phyloP scores from a whole-genome alignment of 1,140 invertebrate species.

The Magallana ariakensis region DNA sequence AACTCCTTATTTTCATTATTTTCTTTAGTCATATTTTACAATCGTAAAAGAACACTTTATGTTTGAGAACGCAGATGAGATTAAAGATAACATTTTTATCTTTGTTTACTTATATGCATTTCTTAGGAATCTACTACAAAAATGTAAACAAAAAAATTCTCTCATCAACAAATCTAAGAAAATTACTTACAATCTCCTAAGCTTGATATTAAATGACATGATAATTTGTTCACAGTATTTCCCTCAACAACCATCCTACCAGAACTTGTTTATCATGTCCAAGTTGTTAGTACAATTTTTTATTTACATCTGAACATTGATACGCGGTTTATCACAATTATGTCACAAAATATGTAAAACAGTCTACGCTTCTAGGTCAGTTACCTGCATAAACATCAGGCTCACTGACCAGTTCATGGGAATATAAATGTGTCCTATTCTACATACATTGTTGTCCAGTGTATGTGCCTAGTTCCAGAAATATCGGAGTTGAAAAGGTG shows the following conservation, averaged over 20 bases:
- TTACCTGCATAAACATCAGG: slow-evolving; percentile 25
- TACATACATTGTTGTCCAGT: background rate
- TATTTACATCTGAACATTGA: slow-evolving; percentile 4
- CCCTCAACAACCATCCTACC: background rate
- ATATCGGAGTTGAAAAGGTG: no score
- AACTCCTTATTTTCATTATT: no score
- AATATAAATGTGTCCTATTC: background rate
- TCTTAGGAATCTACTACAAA: background rate
- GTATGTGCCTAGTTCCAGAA: no score
- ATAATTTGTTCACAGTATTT: background rate
- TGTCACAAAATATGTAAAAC: slow-evolving; percentile 24
- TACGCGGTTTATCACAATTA: background rate
- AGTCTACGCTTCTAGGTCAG: background rate
- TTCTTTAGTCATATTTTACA: no score
- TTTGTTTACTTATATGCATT: background rate
- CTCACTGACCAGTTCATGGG: background rate
- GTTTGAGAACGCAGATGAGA: no score
- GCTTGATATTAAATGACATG: slow-evolving; percentile 10
- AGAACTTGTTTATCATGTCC: background rate
- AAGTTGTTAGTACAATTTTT: background rate
- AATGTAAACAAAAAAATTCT: background rate
- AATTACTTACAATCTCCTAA: background rate
- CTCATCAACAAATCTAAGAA: background rate
- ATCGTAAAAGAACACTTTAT: no score
- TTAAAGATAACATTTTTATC: no score